phyloP scores from a whole-genome alignment of 1,140 invertebrate genomes.

The Chironomus tepperi region DNA sequence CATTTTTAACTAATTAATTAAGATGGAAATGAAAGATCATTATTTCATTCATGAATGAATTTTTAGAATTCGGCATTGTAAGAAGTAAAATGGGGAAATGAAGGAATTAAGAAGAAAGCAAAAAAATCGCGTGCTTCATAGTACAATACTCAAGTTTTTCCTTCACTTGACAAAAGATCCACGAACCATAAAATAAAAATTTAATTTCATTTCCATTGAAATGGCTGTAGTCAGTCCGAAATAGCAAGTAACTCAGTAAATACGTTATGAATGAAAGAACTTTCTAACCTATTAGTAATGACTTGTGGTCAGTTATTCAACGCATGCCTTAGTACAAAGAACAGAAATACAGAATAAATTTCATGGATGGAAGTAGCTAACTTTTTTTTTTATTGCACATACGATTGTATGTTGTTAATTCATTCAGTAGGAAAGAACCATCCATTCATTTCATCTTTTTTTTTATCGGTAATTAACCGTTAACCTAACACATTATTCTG shows the following conservation, averaged over 20 bases:
- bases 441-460: slow-evolving; percentile 6
- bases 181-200: not conserved
- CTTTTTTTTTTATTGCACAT: not conserved
- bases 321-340: not conserved
- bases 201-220: not conserved
- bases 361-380: not conserved
- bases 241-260: too few species aligned
- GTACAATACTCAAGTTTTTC: not conserved
- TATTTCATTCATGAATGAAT: too few species aligned
- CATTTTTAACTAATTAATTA: too few species aligned
- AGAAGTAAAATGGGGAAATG: too few species aligned
- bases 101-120: not conserved
- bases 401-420: not conserved
- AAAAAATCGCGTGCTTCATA: not conserved
- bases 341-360: slow-evolving; percentile 2
- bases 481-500: slow-evolving; percentile 10
- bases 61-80: too few species aligned
- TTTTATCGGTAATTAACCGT: slow-evolving; percentile 22
- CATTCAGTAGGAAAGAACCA: not conserved
- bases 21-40: too few species aligned
- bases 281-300: too few species aligned
- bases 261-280: too few species aligned
- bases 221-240: too few species aligned
- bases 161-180: not conserved
- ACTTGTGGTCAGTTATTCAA: not conserved